Evolutionary conservation across 2,797 vertebrate genomes (phyloP), one percentile per base, ranked within the genome.

Genomic region (Schizothorax lantsangensis): DNA sequence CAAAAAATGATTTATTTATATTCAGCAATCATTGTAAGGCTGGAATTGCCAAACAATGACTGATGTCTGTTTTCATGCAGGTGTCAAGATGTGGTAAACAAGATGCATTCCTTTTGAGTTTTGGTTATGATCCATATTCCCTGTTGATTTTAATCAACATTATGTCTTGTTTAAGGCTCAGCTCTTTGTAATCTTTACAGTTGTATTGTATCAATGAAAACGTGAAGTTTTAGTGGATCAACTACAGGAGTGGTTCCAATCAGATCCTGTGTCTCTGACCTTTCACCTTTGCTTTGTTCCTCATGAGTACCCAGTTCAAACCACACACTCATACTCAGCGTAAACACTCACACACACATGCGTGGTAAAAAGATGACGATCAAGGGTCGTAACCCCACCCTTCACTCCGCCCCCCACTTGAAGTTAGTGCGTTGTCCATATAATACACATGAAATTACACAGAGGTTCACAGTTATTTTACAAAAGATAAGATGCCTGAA

Each of bases 381-480:
- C 88, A 88, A 89, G 90, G 92, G 87, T 88, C 86, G 49, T 66
- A 68, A 81, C 81, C 89, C 89, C 82, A 5, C 91, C 84, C 3
- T n/a, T 81, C 85, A 73, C 83, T 82, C 88, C 91, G 86, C 91
- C 90, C 89, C 92, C 89, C 90, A 90, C 90, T 93, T 90, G 92
- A 91, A 92, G 89, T 92, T 90, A 91, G 90, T 92, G 92, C 91
- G 91, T 92, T 91, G 91, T 93, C 92, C 90, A 89, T 95, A 95
- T 94, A 92, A 93, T 93, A 94, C 93, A 95, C 93, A 93, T 89
- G 91, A 89, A 93, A 93, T 95, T 92, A 90, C 92, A 95, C 93
- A 94, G 93, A 93, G 92, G 92, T 95, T 86, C 94, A 95, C 93
- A 93, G 93, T 92, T 94, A 91, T 94, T 94, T 94, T 94, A 95